A percentile compares a stretch with the other conserved stretches of the same genome.
Evolutionary conservation across 1,140 invertebrate species (phyloP).

Genomic region (Pentalonia nigronervosa): DNA sequence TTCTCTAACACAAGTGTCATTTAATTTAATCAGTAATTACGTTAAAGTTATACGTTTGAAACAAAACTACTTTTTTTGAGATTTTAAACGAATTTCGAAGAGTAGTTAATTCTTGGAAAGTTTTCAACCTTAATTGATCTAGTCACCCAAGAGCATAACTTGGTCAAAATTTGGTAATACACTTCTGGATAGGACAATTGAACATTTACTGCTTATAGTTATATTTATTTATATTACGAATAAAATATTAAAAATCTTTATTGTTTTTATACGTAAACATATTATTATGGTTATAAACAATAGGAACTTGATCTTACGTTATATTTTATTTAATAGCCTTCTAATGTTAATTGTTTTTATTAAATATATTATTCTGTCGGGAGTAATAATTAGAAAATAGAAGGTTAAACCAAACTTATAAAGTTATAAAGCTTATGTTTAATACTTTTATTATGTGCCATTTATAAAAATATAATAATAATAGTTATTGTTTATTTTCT

Average conservation of each 20-base stretch:
- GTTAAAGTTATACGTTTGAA: slow-evolving; percentile 21
- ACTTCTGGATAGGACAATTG: neutral
- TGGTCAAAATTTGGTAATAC: neutral
- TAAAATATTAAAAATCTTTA: neutral
- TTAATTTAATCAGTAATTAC: slow-evolving; percentile 38
- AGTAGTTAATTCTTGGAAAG: neutral
- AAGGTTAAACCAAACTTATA: neutral
- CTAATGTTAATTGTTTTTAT: neutral
- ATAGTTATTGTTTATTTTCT: neutral
- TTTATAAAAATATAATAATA: neutral
- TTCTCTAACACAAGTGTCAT: neutral
- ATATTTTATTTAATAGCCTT: neutral
- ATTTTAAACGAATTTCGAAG: slow-evolving; percentile 7
- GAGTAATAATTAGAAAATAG: neutral
- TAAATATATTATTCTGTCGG: neutral
- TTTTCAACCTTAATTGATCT: slow-evolving; percentile 23
- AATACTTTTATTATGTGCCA: neutral
- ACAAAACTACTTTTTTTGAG: slow-evolving; percentile 14
- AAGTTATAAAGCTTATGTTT: neutral
- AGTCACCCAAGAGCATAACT: neutral
- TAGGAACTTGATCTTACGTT: neutral
- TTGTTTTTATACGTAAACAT: neutral
- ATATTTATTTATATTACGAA: neutral
- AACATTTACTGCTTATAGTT: neutral
- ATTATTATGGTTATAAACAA: too few species aligned